Percentiles rank a stretch among this genome's conserved stretches.
Evolutionary conservation across 2,113 vertebrate species (phyloP).

Genomic region (Pyxicephalus adspersus): DNA sequence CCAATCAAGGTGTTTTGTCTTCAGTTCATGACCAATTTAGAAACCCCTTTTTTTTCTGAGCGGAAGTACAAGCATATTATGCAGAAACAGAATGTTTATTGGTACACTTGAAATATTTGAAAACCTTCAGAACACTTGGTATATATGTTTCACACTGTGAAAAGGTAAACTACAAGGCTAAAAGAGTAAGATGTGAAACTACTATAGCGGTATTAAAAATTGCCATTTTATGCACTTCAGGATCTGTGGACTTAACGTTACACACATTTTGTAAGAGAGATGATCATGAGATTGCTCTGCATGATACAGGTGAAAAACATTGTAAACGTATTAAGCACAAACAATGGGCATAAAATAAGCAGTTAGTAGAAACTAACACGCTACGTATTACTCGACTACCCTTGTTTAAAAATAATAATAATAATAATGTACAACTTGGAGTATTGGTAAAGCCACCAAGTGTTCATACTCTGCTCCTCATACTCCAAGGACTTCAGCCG

Average conservation of each 20-base stretch:
- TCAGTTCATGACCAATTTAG: no score
- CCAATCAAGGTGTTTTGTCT: no score
- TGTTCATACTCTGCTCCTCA: conserved; percentile 45
- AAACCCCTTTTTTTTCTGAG: conserved; percentile 1
- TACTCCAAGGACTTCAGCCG: conserved; percentile 24
- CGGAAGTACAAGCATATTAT: neutral
- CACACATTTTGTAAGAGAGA: neutral
- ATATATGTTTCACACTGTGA: neutral
- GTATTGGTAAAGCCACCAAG: conserved; percentile 29
- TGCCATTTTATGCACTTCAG: neutral
- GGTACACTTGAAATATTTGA: no score
- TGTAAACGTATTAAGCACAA: neutral
- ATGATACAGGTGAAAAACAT: neutral
- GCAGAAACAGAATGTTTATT: neutral
- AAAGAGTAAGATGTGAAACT: neutral
- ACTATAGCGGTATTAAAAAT: neutral
- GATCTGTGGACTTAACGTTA: neutral
- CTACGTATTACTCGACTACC: neutral
- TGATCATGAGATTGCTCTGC: neutral
- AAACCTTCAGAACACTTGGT: no score
- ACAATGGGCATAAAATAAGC: neutral
- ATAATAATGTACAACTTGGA: conserved; percentile 34
- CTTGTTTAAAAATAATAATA: neutral
- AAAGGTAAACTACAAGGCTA: neutral
- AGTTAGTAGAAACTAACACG: neutral